A percentile compares a stretch with the other conserved stretches of the same genome.
Conservation (phyloP, 2,113 vertebrate species). For the Aythya baeri region DNA sequence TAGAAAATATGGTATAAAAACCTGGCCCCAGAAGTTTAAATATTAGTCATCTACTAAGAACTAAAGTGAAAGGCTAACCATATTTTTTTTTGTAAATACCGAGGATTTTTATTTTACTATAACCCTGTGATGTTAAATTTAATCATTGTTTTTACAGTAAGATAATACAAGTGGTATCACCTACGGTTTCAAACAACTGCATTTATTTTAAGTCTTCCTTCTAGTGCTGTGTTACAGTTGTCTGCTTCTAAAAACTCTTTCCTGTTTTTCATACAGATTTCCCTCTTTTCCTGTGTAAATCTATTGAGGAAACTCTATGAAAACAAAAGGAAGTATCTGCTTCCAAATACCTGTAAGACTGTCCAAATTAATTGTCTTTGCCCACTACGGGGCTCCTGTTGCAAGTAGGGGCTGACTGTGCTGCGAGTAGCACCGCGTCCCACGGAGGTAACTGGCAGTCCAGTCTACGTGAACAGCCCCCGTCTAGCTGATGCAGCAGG, state of each 20-base stretch:
- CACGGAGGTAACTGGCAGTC: rapidly evolving
- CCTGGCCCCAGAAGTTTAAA: background rate
- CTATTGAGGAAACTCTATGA: constrained; percentile 56
- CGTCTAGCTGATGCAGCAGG: background rate
- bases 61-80: background rate
- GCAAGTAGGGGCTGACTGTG: background rate
- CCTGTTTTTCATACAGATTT: constrained; percentile 42
- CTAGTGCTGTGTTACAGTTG: background rate
- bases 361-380: background rate
- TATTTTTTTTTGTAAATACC: background rate
- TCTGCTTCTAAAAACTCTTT: constrained; percentile 48
- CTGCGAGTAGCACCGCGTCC: background rate
- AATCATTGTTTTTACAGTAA: background rate
- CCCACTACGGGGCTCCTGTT: background rate
- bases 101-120: background rate
- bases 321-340: constrained; percentile 61
- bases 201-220: constrained; percentile 50
- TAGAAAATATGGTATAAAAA: background rate
- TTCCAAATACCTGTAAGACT: background rate
- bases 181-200: background rate
- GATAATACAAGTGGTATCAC: background rate
- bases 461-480: background rate
- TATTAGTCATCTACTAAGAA: background rate
- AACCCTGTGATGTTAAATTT: background rate
- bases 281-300: constrained; percentile 63